Conservation (phyloP, 1,140 invertebrate species). For the Trachymyrmex cornetzi region DNA sequence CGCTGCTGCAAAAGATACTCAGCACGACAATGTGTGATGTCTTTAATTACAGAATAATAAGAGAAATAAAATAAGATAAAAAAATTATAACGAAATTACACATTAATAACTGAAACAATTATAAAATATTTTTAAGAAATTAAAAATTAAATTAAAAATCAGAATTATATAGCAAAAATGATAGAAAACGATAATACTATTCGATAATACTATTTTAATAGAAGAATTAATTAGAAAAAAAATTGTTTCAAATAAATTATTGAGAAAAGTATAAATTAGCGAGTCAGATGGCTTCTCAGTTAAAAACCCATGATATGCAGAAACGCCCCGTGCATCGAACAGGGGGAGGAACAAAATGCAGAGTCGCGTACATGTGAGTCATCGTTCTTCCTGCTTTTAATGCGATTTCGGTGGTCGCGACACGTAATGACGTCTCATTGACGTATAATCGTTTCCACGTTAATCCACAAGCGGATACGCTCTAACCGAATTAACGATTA, state of each 20-base stretch:
- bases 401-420: constrained; percentile 60
- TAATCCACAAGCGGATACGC: constrained; percentile 3
- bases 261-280: not conserved
- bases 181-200: no score
- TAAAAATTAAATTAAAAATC: not conserved
- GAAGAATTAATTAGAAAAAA: not conserved
- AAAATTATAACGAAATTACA: not conserved
- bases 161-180: not conserved
- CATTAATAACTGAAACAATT: not conserved
- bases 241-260: not conserved
- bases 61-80: not conserved
- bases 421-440: constrained; percentile 48
- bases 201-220: not conserved
- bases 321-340: constrained; percentile 44
- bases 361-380: constrained; percentile 68
- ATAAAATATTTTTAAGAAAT: not conserved
- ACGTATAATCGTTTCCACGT: constrained; percentile 57
- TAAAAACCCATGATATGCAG: constrained; percentile 70
- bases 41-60: not conserved
- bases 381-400: constrained; percentile 72
- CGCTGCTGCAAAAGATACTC: not conserved
- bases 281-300: constrained; percentile 28
- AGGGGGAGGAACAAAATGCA: constrained; percentile 46
- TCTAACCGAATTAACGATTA: not conserved
- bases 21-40: not conserved